phyloP scores from a whole-genome alignment of 2,888 invertebrate genomes.

The Meloe dianella region DNA sequence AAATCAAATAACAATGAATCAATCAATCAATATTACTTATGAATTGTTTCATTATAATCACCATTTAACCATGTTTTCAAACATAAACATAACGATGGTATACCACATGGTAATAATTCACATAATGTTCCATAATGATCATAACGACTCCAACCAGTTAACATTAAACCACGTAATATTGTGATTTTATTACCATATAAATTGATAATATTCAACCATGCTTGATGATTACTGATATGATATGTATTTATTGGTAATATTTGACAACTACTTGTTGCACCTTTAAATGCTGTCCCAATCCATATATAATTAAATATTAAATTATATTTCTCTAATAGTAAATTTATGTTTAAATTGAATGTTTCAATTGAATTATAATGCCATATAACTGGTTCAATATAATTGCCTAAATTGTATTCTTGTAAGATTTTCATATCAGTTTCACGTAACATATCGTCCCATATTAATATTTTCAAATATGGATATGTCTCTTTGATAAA shows the following conservation, averaged over 20 bases:
- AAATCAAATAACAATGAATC: too few relatives aligned
- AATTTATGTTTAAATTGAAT: conserved; percentile 60
- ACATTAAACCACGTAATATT: conserved; percentile 68
- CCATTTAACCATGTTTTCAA: conserved; percentile 64
- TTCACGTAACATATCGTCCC: conserved; percentile 86
- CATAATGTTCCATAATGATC: conserved; percentile 77
- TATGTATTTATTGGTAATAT: conserved; percentile 70
- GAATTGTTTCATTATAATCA: conserved; percentile 59
- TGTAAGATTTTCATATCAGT: conserved; percentile 64
- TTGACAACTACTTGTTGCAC: conserved; percentile 80
- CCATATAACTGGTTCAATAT: conserved; percentile 75
- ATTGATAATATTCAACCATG: conserved; percentile 69
- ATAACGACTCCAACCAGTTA: conserved; percentile 80
- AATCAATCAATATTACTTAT: too few relatives aligned
- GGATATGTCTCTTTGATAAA: conserved; percentile 69
- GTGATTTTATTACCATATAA: conserved; percentile 61
- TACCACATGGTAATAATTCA: conserved; percentile 69
- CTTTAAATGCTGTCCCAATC: conserved; percentile 85
- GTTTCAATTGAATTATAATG: conserved; percentile 66
- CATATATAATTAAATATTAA: conserved; percentile 74
- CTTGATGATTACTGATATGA: conserved; percentile 78
- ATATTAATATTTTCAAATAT: conserved; percentile 72
- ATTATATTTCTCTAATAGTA: conserved; percentile 71
- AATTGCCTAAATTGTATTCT: conserved; percentile 66
- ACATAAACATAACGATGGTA: conserved; percentile 70